Evolutionary conservation across 2,113 vertebrate species (phyloP), one percentile per base, ranked within the genome.

Genomic region (Aplodontia rufa): DNA sequence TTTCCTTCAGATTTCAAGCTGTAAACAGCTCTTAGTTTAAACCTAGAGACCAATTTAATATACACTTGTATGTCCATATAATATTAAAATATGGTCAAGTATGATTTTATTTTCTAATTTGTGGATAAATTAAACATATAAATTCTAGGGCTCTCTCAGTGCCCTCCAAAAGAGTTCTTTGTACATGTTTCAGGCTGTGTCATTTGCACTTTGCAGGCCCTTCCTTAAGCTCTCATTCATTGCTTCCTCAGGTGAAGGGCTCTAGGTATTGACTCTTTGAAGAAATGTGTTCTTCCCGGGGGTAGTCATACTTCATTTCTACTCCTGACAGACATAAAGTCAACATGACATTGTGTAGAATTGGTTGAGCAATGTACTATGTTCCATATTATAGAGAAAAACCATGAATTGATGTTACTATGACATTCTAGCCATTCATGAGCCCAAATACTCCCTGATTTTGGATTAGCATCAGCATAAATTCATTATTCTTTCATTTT

Each of bases 401-500:
- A 72, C 37, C 5, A 40, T 76, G 28, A 78, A 47, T 32, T 60
- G 35, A 16, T 75, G 92, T 89, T 86, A 74, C 16, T 62, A 37
- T 51, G 26, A 51, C 30, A 81, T 90, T 80, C 19, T 72, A 22
- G 12, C 1, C 14, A n/a, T 3, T 45, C 4, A 37, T 6, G 3
- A 91, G 6, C 14, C 22, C 5, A 72, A 74, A 83, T 49, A 69
- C 13, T 42, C n/a, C 62, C 37, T 26, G 8, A 74, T 55, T 94
- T 95, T 66, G 55, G 66, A 7, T 82, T 90, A 47, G 4, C 35
- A 19, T 62, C 8, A 28, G 45, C 35, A 88, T 32, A 68, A 6
- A 47, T 53, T 71, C 10, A 93, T 80, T 93, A 68, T 51, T 75
- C 30, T 87, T 83, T 80, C 74, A 81, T 84, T 93, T 91, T 58